These are phyloP conservation scores for Pseudolaguvia tuberculata DNA, from an alignment of 2,113 vertebrate genomes.

Conservation along the genomic window DNA sequence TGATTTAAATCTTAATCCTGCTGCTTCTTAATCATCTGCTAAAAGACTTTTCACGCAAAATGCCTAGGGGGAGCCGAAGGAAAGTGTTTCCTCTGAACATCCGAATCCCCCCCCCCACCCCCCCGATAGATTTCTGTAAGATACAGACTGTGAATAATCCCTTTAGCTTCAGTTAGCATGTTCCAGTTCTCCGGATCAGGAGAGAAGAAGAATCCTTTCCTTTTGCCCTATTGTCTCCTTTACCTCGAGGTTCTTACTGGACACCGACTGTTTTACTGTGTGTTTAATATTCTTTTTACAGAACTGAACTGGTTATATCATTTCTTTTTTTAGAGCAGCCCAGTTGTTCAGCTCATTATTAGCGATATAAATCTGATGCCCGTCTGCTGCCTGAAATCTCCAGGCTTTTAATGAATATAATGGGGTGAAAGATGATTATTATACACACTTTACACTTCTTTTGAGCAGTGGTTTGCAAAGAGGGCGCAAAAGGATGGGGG, in stretches of 20 bases:
- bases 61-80: neutral
- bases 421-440: no score
- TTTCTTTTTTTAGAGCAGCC: neutral
- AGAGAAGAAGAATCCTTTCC: conserved; percentile 4
- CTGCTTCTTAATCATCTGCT: conserved; percentile 42
- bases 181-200: neutral
- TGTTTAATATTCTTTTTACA: conserved; percentile 3
- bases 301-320: neutral
- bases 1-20: conserved; percentile 44
- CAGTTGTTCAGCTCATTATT: conserved; percentile 14
- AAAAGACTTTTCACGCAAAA: conserved; percentile 26
- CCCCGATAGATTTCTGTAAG: conserved; percentile 23
- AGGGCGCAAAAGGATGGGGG: no score
- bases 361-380: conserved; percentile 9
- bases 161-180: conserved; percentile 13
- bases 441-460: no score
- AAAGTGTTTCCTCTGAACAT: conserved; percentile 34
- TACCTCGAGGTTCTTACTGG: neutral
- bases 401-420: no score
- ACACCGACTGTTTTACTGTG: neutral
- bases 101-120: conserved; percentile 6
- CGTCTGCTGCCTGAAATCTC: neutral
- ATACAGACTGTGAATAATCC: conserved; percentile 25
- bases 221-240: neutral
- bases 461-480: no score